Base-by-base conservation (phyloP, 2,797 vertebrate species). In the Triplophysa yarkandensis region DNA sequence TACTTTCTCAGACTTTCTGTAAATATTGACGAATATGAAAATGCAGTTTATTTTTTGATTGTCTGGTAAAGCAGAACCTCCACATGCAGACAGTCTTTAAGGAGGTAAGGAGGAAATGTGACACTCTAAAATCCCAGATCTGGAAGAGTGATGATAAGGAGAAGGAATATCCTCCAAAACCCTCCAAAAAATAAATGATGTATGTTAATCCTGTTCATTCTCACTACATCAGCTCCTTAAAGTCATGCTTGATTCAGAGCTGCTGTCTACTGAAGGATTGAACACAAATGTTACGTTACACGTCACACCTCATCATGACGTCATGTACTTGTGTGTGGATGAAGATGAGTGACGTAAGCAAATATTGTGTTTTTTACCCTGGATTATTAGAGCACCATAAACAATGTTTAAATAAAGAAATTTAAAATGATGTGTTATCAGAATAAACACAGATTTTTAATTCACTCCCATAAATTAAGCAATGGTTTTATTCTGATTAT, bases 111-210 rank as follows among this genome's bases (percentile, higher is more conserved):
- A 30, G 28, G 17, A 76, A 8, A 68, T 81, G 74, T 76, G 8
- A 72, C 52, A 68, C 52, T 74, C 50, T 79, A 70, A 58, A 74
- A 63, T 78, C 55, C 4, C 7, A 39, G 67, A 77, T 85, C 82
- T 88, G 84, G 77, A 72, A 79, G 85, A 84, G 52, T 84, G 83
- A 83, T 82, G 83, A 90, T 87, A 86, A 85, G 72, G 21, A 60
- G 64, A 58, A 25, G 30, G 23, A 50, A 60, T 41, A 80, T 66
- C 57, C 68, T 83, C 82, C 83, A 77, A 81, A 82, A 44, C 67
- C 87, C 81, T 77, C 77, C 10, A 21, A 43, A 82, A 80, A 81
- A 85, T 82, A 72, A 84, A 77, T 76, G 0, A 75, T 79, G 87
- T 82, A 85, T 85, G 83, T 75, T 86, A 85, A 88, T 87, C 85